These are phyloP conservation scores for Pterocles gutturalis DNA, from an alignment of 2,113 vertebrate species.

Conservation along the genomic window DNA sequence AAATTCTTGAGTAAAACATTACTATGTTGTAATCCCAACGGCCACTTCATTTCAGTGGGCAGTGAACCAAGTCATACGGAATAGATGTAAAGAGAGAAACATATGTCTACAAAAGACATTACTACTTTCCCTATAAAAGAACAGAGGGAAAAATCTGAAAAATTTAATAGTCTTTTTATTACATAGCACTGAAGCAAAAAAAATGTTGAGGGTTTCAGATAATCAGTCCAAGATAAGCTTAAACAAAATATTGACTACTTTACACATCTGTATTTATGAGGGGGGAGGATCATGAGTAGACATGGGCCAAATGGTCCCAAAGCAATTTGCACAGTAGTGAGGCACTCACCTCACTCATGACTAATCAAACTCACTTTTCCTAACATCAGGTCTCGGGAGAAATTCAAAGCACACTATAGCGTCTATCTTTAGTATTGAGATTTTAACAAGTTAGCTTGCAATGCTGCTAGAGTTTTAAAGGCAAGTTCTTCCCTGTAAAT, in stretches of 20 bases:
- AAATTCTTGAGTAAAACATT: slow-evolving; percentile 25
- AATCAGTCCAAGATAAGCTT: slow-evolving; percentile 48
- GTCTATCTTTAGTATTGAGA: slow-evolving; percentile 6
- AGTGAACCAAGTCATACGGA: slow-evolving; percentile 34
- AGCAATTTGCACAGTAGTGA: slow-evolving; percentile 65
- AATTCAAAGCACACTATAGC: slow-evolving; percentile 11
- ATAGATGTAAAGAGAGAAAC: background rate
- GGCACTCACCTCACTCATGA: slow-evolving; percentile 51
- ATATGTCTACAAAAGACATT: background rate
- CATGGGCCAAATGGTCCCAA: slow-evolving; percentile 56
- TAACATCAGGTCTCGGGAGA: slow-evolving; percentile 38
- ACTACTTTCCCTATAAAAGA: background rate
- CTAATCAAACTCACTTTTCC: slow-evolving; percentile 62
- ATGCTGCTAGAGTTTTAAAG: slow-evolving; percentile 36
- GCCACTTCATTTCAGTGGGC: slow-evolving; percentile 29
- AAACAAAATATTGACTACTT: slow-evolving; percentile 39
- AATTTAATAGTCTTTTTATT: background rate
- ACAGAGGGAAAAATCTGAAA: slow-evolving; percentile 7
- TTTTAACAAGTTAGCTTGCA: slow-evolving; percentile 47
- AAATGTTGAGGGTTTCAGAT: background rate
- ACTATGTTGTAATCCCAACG: slow-evolving; percentile 32
- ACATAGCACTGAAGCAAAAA: background rate
- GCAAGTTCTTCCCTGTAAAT: slow-evolving; percentile 53
- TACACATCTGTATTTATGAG: slow-evolving; percentile 52
- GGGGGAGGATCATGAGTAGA: slow-evolving; percentile 6